These are phyloP conservation scores for Peribatodes rhomboidaria DNA, from an alignment of 2,888 invertebrate species.

Conservation along the genomic window DNA sequence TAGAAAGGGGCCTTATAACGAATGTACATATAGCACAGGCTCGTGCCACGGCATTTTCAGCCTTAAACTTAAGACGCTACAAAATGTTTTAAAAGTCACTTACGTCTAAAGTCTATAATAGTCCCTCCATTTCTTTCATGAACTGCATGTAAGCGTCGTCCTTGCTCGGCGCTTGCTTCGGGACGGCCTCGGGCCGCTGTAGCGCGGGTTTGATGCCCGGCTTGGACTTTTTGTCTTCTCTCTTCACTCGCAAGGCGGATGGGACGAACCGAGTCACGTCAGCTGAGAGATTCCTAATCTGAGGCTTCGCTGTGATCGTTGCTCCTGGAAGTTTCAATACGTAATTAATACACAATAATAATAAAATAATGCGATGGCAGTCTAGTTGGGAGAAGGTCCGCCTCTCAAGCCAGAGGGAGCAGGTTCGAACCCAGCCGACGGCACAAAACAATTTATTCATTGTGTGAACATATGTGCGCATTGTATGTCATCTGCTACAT, in stretches of 20 bases:
- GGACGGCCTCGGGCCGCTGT: conserved; percentile 81
- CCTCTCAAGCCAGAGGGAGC: no score
- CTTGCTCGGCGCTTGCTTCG: conserved; percentile 90
- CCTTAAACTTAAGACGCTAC: not conserved
- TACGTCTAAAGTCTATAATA: conserved; percentile 87
- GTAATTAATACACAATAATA: no score
- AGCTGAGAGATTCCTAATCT: conserved; percentile 96
- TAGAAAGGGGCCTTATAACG: no score
- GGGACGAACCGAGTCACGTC: conserved; percentile 98
- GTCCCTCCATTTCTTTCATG: conserved; percentile 99
- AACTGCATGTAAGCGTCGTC: conserved; percentile 99
- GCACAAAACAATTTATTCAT: no score
- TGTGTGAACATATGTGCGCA: no score
- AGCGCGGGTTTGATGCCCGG: conserved; percentile 84
- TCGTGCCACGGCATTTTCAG: not conserved
- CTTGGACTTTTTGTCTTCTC: conserved; percentile 91
- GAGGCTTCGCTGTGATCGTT: conserved; percentile 98
- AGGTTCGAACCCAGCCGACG: no score
- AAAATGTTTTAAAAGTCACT: not conserved
- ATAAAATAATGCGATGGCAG: no score
- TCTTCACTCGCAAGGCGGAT: conserved; percentile 95
- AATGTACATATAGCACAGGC: not conserved
- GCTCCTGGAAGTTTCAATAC: conserved; percentile 81
- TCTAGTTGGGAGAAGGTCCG: no score
- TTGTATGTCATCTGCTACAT: no score